Base-by-base conservation (phyloP, 2,113 vertebrate genomes). In the Carollia perspicillata region DNA sequence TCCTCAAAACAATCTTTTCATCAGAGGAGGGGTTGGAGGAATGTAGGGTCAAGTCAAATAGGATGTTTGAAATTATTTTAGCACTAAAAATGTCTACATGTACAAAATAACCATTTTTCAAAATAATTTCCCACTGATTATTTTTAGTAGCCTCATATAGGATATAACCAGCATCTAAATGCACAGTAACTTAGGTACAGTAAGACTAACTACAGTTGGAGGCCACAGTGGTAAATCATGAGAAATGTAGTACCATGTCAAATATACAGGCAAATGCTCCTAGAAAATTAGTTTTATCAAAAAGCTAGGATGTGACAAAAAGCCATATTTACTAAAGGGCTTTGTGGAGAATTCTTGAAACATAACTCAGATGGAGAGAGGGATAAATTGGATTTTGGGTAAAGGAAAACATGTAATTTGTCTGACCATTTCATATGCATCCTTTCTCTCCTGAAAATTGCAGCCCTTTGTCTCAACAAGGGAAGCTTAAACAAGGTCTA, bases 1-100 rank as follows among this genome's bases (percentile, higher is more conserved):
- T 93, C 87, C 79, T 95, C 77, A 84, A 79, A 95, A 80, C 66
- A 95, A 47, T 95, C 47, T 84, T 75, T 95, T 96, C 87, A 95
- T 58, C 74, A 53, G 23, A 92, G 20, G 28, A 71, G 49, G 30
- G 77, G 58, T 51, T 75, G 9, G 30, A 92, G 65, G 35, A 96
- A 58, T 49, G 5, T 60, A 95, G 87, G 96, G 69, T 89, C 83
- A 83, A 72, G 72, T 88, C 47, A 91, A 74, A 84, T 90, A 94
- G 17, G 55, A 90, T 84, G 58, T 87, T 49, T 95, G 44, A 93
- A 51, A 81, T 79, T 86, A 90, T 89, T 92, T 94, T 80, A 90
- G 35, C 47, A 84, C 65, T 88, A 80, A 92, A 93, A 87, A 84
- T 79, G 47, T 93, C 51, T 92, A 42, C 37, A 71, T 63, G 55